Evolutionary conservation across 2,113 vertebrate species (phyloP), one percentile per base, ranked within the genome.

Genomic region (Cichladusa arquata): DNA sequence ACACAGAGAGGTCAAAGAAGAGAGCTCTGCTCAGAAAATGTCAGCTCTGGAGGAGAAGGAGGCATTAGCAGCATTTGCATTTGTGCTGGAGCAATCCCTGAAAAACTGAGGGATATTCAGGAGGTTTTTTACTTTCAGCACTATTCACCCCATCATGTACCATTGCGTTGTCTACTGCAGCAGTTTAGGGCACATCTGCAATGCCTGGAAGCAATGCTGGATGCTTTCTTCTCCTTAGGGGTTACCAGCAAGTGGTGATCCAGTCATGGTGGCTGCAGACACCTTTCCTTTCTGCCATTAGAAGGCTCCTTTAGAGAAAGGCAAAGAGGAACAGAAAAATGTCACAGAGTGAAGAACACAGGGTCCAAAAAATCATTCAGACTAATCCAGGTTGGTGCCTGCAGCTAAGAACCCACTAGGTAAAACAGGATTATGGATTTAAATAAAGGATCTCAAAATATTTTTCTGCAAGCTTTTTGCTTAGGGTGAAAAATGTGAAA

Each of bases 1-100:
- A 97, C 97, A 97, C 89, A 98, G 92, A 91, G 96, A 98, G 98
- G 98, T 98, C 98, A 98, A 98, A 97, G 96, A 98, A 97, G 89
- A 97, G 96, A 97, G 96, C 96, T 97, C 96, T 96, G 95, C 95
- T 98, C 84, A 67, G 96, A 97, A 98, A 98, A 98, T 98, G 97
- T 97, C 97, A 98, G 96, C 86, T 94, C 86, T 61, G n/a, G 71
- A 94, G 79, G 89, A 97, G 69, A 84, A 96, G 91, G 89, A 94
- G 93, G 60, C 51, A 69, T 94, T 94, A 85, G 78, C 31, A 34
- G 64, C 95, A 97, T 98, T 97, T 98, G 92, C 93, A 96, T 97
- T 97, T 54, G 31, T 65, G 62, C 85, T 26, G 26, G 53, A 96
- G 81, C 80, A 85, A 93, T 91, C 89, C 5, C 38, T 91, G 81